A percentile compares a stretch with the other conserved stretches of the same genome.
phyloP scores from a whole-genome alignment of 2,888 invertebrate species.

The Rhynchonema sp. region DNA sequence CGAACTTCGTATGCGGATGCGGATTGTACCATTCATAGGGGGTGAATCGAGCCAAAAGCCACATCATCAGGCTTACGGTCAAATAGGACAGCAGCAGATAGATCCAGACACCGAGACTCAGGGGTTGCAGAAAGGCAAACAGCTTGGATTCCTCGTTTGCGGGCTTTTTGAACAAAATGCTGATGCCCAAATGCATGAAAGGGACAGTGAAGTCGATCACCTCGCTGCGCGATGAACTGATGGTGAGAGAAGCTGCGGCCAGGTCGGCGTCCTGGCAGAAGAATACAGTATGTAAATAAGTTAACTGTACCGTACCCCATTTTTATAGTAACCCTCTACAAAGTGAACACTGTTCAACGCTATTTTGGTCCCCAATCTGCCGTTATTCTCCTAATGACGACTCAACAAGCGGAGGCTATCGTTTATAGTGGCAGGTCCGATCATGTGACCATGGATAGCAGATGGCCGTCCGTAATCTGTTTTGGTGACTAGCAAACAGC shows the following conservation, averaged over 20 bases:
- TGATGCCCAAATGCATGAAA: constrained; percentile 90
- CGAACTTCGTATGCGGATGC: constrained; percentile 27
- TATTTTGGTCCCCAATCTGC: too few relatives aligned
- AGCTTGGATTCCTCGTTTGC: constrained; percentile 52
- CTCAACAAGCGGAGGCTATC: too few relatives aligned
- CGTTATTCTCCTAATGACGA: too few relatives aligned
- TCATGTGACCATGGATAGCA: too few relatives aligned
- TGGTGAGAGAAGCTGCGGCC: constrained; percentile 90
- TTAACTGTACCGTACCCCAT: too few relatives aligned
- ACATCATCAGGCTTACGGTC: constrained; percentile 72
- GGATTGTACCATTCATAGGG: constrained; percentile 50
- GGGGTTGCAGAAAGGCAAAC: constrained; percentile 84
- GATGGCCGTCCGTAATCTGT: too few relatives aligned
- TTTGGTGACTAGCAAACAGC: neutral
- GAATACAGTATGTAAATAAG: too few relatives aligned
- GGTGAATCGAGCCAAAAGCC: constrained; percentile 85
- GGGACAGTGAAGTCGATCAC: constrained; percentile 95
- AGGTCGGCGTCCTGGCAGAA: constrained; percentile 69
- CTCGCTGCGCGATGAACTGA: constrained; percentile 80
- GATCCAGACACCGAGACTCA: constrained; percentile 38
- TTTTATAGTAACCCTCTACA: too few relatives aligned
- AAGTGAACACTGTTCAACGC: too few relatives aligned
- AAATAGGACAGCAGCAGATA: constrained; percentile 81
- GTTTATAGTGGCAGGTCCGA: too few relatives aligned
- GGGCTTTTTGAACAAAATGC: constrained; percentile 76